A percentile compares a stretch with the other conserved stretches of the same genome.
These are phyloP conservation scores for Lagenorhynchus albirostris DNA, from an alignment of 2,113 vertebrate species.

Conservation along the genomic window DNA sequence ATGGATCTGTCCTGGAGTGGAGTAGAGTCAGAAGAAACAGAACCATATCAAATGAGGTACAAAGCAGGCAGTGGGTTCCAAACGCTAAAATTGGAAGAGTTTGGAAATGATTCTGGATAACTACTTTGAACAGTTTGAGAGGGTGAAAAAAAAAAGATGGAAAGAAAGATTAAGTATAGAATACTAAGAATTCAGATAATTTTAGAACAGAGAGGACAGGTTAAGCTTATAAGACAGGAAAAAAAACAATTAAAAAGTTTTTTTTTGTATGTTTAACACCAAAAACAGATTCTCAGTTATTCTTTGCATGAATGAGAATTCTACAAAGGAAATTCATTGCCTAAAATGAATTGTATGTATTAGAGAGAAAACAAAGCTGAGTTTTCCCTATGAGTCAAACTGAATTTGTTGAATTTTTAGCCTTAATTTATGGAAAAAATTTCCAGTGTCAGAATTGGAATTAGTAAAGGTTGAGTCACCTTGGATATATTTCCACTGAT, in stretches of 20 bases:
- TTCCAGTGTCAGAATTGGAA: neutral
- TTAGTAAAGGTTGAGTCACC: neutral
- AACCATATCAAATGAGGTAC: neutral
- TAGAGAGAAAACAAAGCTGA: neutral
- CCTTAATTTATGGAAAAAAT: conserved; percentile 29
- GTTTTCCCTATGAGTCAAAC: neutral
- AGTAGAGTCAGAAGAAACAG: neutral
- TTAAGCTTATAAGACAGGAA: neutral
- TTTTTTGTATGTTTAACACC: neutral
- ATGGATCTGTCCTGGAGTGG: neutral
- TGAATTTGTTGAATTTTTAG: conserved; percentile 34
- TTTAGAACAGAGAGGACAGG: neutral
- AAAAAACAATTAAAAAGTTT: neutral
- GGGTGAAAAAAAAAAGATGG: neutral
- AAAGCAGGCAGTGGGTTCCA: neutral
- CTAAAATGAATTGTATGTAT: conserved; percentile 19
- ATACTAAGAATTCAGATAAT: neutral
- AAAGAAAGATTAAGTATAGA: neutral
- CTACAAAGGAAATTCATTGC: neutral
- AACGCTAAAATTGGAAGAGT: neutral
- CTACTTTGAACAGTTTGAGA: neutral
- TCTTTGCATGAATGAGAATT: conserved; percentile 29
- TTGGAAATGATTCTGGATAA: neutral
- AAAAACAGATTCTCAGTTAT: conserved; percentile 16
- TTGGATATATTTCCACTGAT: neutral